Evolutionary conservation across 1,140 invertebrate genomes (phyloP).

Genomic region (Camponotus floridanus): DNA sequence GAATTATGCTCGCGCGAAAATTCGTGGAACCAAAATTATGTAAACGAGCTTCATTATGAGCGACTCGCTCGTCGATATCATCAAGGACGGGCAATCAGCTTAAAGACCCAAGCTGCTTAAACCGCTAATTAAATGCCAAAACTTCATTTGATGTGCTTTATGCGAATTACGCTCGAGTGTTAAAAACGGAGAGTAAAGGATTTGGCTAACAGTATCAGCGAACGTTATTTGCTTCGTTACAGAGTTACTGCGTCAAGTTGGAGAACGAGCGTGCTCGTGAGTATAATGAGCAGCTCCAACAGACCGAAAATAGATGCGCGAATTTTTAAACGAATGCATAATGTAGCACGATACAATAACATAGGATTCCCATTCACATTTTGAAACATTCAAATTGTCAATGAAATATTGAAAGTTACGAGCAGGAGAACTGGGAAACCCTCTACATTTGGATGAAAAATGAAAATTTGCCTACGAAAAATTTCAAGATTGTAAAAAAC

Average conservation of each 20-base stretch:
- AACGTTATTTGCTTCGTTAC: conserved; percentile 57
- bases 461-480: neutral
- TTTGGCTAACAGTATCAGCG: conserved; percentile 50
- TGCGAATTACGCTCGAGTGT: conserved; percentile 22
- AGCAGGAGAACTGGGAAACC: too few species aligned
- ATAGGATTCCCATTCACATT: neutral
- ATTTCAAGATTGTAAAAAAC: neutral
- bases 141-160: conserved; percentile 34
- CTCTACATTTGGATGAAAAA: neutral
- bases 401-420: neutral
- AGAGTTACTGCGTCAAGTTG: conserved; percentile 33
- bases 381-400: neutral
- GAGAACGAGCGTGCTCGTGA: conserved; percentile 28
- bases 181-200: conserved; percentile 31
- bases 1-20: neutral
- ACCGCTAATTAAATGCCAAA: conserved; percentile 57
- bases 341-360: neutral
- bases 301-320: conserved; percentile 25
- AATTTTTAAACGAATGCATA: conserved; percentile 18
- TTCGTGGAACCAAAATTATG: conserved; percentile 35
- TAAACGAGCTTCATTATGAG: conserved; percentile 56
- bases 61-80: conserved; percentile 38
- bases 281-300: conserved; percentile 61
- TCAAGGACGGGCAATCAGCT: conserved; percentile 48
- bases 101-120: conserved; percentile 48